A percentile compares a stretch with the other conserved stretches of the same genome.
These are phyloP conservation scores for Scaptomyza montana DNA, from an alignment of 1,140 invertebrate genomes.

Conservation along the genomic window DNA sequence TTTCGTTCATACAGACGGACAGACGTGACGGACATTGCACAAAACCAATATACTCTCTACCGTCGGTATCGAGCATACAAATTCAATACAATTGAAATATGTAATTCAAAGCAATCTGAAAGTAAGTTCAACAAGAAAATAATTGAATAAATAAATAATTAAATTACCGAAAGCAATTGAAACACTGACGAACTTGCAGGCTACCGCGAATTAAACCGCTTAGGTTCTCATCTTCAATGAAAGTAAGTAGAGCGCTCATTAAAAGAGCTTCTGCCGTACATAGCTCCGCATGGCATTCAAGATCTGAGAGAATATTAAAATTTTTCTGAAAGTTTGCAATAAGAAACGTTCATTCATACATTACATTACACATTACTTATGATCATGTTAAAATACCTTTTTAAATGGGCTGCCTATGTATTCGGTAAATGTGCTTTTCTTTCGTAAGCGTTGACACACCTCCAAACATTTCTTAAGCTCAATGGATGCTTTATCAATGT, in stretches of 20 bases:
- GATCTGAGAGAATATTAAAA: constrained; percentile 90
- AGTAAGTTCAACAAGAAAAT: too few species aligned
- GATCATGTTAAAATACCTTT: constrained; percentile 73
- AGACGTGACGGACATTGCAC: too few species aligned
- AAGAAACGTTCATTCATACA: too few species aligned
- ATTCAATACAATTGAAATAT: too few species aligned
- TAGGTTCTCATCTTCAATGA: constrained; percentile 97
- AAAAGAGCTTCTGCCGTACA: constrained; percentile 96
- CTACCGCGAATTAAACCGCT: constrained; percentile 97
- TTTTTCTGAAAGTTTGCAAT: constrained; percentile 85
- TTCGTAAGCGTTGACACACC: constrained; percentile 90
- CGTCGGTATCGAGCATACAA: too few species aligned
- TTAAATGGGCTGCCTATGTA: constrained; percentile 92
- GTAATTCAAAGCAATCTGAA: too few species aligned
- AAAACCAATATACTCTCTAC: too few species aligned
- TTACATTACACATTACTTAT: too few species aligned
- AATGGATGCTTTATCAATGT: constrained; percentile 89
- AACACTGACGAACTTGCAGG: constrained; percentile 96
- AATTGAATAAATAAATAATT: too few species aligned
- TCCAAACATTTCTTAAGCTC: constrained; percentile 89
- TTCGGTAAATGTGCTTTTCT: constrained; percentile 90
- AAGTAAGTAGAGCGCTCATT: constrained; percentile 94
- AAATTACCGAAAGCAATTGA: constrained; percentile 92
- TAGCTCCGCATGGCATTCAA: constrained; percentile 97
- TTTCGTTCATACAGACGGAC: too few species aligned